Percentiles rank a stretch among this genome's conserved stretches.
Conservation (phyloP, 2,113 vertebrate species). For the Synchiropus splendidus region DNA sequence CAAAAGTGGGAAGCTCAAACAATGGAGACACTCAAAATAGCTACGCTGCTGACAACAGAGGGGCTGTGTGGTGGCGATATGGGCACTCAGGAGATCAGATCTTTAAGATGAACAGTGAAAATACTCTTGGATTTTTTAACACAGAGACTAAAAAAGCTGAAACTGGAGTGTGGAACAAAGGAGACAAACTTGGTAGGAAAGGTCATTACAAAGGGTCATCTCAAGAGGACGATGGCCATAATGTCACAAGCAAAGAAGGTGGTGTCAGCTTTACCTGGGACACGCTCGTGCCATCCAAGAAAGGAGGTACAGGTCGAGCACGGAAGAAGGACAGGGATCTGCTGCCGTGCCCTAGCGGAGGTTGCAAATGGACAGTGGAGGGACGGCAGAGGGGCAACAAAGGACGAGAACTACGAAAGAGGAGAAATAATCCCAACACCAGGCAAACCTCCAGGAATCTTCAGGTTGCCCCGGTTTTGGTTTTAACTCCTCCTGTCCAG, state of each 20-base stretch:
- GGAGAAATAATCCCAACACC: constrained; percentile 57
- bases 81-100: constrained; percentile 25
- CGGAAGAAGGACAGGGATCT: constrained; percentile 45
- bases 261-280: constrained; percentile 21
- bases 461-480: constrained; percentile 18
- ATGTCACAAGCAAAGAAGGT: constrained; percentile 61
- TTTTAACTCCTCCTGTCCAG: constrained; percentile 6
- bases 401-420: constrained; percentile 60
- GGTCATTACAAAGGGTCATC: constrained; percentile 42
- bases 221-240: constrained; percentile 54
- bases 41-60: constrained; percentile 1
- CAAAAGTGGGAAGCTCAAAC: constrained; percentile 30
- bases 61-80: constrained; percentile 37
- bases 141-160: constrained; percentile 38
- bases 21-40: constrained; percentile 16
- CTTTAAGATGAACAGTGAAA: constrained; percentile 32
- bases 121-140: constrained; percentile 39
- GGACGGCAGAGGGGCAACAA: constrained; percentile 30
- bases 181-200: constrained; percentile 42
- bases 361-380: constrained; percentile 58
- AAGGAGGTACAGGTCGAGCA: constrained; percentile 37
- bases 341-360: constrained; percentile 44
- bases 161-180: constrained; percentile 19
- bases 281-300: constrained; percentile 35
- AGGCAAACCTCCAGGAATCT: constrained; percentile 28